Conservation (phyloP, 2,113 vertebrate genomes). For the Pangasianodon gigas region DNA sequence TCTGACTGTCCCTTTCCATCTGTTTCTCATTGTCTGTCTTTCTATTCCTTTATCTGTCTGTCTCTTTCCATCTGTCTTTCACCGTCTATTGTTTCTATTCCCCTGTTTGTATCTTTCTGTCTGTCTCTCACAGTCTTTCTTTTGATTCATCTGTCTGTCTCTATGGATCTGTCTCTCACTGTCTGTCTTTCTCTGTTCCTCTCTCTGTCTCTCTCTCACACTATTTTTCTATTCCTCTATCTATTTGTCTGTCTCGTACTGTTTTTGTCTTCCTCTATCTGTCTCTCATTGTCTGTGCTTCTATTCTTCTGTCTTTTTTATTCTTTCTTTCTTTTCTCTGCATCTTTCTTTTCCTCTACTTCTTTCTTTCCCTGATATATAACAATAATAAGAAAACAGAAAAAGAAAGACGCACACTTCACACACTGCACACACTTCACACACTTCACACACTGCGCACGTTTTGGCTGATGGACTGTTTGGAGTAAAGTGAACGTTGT, state of each 20-base stretch:
- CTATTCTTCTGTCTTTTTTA: neutral
- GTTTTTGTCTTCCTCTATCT: neutral
- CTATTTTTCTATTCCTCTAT: neutral
- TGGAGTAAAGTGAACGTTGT: neutral
- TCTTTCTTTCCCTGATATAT: neutral
- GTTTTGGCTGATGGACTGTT: neutral
- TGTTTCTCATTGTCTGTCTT: too few species aligned
- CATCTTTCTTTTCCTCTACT: neutral
- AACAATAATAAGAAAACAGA: neutral
- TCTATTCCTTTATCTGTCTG: neutral
- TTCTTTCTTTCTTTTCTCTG: neutral
- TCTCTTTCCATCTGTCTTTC: neutral
- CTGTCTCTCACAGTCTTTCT: neutral
- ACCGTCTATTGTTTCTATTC: neutral
- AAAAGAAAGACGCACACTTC: neutral
- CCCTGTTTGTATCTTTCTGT: neutral
- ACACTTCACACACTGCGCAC: neutral
- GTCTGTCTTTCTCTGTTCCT: neutral
- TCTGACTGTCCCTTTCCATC: too few species aligned
- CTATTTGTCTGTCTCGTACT: neutral
- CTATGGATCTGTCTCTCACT: neutral
- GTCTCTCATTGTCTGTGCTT: neutral
- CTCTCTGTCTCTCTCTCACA: neutral
- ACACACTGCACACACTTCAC: neutral
- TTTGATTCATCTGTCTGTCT: neutral